phyloP scores from a whole-genome alignment of 2,888 invertebrate genomes.

The Cheilosia grossa region DNA sequence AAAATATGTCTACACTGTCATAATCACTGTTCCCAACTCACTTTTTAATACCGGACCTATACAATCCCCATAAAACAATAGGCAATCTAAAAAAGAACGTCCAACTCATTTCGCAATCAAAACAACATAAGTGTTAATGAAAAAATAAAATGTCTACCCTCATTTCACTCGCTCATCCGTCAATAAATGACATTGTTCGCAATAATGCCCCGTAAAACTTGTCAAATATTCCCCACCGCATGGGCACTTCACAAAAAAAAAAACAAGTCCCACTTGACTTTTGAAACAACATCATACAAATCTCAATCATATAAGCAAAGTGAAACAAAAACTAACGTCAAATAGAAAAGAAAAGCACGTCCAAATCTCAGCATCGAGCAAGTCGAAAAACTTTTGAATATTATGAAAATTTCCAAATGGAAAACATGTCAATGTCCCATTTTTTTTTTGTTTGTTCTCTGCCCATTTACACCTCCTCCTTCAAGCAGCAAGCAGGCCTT shows the following conservation, averaged over 20 bases:
- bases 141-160: slow-evolving; percentile 8
- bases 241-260: slow-evolving; percentile 2
- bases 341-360: slow-evolving; percentile 19
- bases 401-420: slow-evolving; percentile 70
- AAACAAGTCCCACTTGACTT: slow-evolving; percentile 1
- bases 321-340: slow-evolving; percentile 23
- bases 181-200: slow-evolving; percentile 40
- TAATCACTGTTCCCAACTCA: too few species aligned
- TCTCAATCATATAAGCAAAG: not conserved
- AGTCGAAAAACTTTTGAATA: slow-evolving; percentile 60
- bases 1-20: too few species aligned
- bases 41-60: too few species aligned
- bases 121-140: slow-evolving; percentile 4
- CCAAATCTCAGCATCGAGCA: slow-evolving; percentile 32
- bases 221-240: slow-evolving; percentile 37
- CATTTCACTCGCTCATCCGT: slow-evolving; percentile 1
- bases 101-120: slow-evolving; percentile 8
- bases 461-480: slow-evolving; percentile 43
- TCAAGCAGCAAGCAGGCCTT: slow-evolving; percentile 11
- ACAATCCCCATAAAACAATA: not conserved
- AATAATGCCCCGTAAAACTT: slow-evolving; percentile 48
- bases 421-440: slow-evolving; percentile 71
- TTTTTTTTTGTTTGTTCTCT: slow-evolving; percentile 7
- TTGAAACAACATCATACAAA: not conserved
- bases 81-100: not conserved